Evolutionary conservation across 2,113 vertebrate genomes (phyloP).

Genomic region (Cyprinodon tularosa): DNA sequence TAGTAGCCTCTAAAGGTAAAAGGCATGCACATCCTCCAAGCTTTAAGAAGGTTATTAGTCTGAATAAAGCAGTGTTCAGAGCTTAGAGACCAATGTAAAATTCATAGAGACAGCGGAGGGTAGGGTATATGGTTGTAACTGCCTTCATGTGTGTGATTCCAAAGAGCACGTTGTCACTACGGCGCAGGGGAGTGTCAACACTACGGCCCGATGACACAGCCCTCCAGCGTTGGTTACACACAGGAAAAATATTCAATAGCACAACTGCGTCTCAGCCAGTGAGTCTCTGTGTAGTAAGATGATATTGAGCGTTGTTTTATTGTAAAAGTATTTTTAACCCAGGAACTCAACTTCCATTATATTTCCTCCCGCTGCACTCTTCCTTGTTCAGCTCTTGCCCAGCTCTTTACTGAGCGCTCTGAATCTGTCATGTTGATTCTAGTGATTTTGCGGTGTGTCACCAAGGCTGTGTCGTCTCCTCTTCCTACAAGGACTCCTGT

Average conservation of each 20-base stretch:
- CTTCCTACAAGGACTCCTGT: constrained; percentile 15
- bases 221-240: constrained; percentile 15
- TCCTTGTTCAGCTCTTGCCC: constrained; percentile 15
- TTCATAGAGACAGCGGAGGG: background rate
- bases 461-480: constrained; percentile 29
- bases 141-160: background rate
- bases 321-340: constrained; percentile 39
- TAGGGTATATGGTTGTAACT: background rate
- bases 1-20: no score
- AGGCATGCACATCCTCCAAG: no score
- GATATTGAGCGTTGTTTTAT: constrained; percentile 23
- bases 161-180: constrained; percentile 20
- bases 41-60: no score
- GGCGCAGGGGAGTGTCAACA: background rate
- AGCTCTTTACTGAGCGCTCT: constrained; percentile 43
- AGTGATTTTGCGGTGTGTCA: constrained; percentile 41
- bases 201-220: constrained; percentile 34
- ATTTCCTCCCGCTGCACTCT: background rate
- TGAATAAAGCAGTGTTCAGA: no score
- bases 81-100: background rate
- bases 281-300: constrained; percentile 15
- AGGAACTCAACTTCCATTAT: constrained; percentile 18
- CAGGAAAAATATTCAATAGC: background rate
- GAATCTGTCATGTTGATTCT: constrained; percentile 50
- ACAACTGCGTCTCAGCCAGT: constrained; percentile 7